Conservation (phyloP, 1,140 invertebrate species). For the Laupala kohalensis region DNA sequence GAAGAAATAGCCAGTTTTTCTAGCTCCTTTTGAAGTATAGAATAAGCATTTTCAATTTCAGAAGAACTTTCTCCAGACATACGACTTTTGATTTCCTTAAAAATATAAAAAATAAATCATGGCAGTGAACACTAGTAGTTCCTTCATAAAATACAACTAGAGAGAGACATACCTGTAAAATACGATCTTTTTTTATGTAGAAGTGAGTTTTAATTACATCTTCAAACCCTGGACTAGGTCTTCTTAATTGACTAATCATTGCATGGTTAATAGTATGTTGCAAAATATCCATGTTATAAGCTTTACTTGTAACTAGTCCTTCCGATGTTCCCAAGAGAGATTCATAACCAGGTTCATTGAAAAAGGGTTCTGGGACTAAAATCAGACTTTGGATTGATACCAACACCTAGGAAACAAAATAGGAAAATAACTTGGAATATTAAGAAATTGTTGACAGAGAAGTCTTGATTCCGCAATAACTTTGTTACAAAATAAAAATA, state of each 20-base stretch:
- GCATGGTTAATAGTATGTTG: conserved; percentile 8
- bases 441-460: too few species aligned
- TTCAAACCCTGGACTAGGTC: conserved; percentile 10
- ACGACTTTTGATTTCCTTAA: background rate
- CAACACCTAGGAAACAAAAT: conserved; percentile 32
- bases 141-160: background rate
- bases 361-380: conserved; percentile 47
- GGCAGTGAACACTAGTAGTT: background rate
- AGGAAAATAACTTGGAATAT: background rate
- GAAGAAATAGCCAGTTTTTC: background rate
- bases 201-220: conserved; percentile 13
- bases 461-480: too few species aligned
- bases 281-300: conserved; percentile 8
- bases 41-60: background rate
- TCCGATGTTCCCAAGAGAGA: conserved; percentile 2
- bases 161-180: conserved; percentile 6
- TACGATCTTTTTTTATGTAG: conserved; percentile 7
- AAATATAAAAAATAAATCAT: background rate
- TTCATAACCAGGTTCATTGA: conserved; percentile 54
- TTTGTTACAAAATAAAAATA: too few species aligned
- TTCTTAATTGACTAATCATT: conserved; percentile 9
- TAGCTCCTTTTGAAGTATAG: background rate
- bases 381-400: conserved; percentile 54
- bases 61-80: background rate
- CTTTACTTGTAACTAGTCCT: background rate